Percentiles rank a stretch among this genome's conserved stretches.
Conservation (phyloP, 2,888 invertebrate genomes). For the Pandemis corylana region DNA sequence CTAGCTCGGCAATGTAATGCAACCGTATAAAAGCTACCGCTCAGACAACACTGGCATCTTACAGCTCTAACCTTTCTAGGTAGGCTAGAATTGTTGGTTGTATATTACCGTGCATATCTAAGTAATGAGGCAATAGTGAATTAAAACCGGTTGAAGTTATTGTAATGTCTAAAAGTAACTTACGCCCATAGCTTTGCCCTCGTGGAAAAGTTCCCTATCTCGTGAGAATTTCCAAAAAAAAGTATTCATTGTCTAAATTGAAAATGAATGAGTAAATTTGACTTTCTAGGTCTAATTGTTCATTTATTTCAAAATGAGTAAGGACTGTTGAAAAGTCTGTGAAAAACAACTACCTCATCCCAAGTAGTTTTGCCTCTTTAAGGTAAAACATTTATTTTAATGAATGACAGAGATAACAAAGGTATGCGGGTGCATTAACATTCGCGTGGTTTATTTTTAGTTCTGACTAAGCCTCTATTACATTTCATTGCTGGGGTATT, state of each 20-base stretch:
- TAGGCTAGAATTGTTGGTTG: slow-evolving; percentile 27
- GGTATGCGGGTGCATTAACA: slow-evolving; percentile 26
- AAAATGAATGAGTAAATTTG: too few species aligned
- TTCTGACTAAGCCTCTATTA: slow-evolving; percentile 13
- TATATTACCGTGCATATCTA: neutral
- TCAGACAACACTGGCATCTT: slow-evolving; percentile 15
- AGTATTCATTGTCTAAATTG: too few species aligned
- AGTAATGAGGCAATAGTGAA: neutral
- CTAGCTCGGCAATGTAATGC: neutral
- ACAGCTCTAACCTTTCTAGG: slow-evolving; percentile 39
- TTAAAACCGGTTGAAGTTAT: neutral
- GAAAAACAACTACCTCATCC: too few species aligned
- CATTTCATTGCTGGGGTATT: neutral
- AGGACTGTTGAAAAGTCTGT: too few species aligned
- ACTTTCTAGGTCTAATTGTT: too few species aligned
- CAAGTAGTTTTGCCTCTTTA: neutral
- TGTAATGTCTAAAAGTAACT: neutral
- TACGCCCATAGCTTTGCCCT: too few species aligned
- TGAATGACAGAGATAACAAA: neutral
- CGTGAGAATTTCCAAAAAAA: too few species aligned
- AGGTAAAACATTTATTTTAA: slow-evolving; percentile 6
- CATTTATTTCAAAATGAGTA: too few species aligned
- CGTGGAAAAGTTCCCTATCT: too few species aligned
- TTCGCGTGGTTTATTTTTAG: slow-evolving; percentile 14
- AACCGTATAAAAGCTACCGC: neutral